Evolutionary conservation across 2,797 vertebrate species (phyloP), one percentile per base, ranked within the genome.

Genomic region (Mormyrops boulengeri): DNA sequence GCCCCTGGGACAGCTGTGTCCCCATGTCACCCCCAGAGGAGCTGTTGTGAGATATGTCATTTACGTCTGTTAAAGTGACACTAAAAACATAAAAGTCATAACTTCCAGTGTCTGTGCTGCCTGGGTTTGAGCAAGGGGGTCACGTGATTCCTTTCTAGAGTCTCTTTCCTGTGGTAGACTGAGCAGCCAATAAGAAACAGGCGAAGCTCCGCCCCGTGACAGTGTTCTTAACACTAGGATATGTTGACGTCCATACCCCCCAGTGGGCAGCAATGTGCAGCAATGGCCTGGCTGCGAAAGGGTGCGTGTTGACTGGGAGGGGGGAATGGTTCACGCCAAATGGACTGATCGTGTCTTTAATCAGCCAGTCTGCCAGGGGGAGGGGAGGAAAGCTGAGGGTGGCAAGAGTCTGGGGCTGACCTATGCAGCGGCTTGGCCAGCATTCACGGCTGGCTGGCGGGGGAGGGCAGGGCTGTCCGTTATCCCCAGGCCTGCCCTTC

Each of bases 361-460:
- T 57, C 53, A 8, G 85, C 19, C 22, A 57, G 22, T 34, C 85
- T 57, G 53, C 34, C 2, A 2, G 85, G 53, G 34, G 26, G 17
- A 55, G 47, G 49, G 49, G 82, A 49, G 84, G 9, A 12, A 52
- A 49, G 84, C 49, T 80, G n/a, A 86, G 5, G 84, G 82, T 12
- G 47, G 82, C 3, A n/a, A 50, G 22, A 49, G 44, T 52, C n/a
- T 52, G 4, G 53, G 26, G 34, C 49, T 89, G 52, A 89, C 80
- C 41, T 26, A 69, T 22, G 19, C 49, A 17, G 19, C 11, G n/a
- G 84, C 26, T 77, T 57, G 85, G 60, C 50, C 73, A 44, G 53
- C 50, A 22, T 87, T 77, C 73, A 66, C 53, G 19, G 82, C 88
- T 85, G 49, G 62, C 85, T 89, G 69, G 50, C 87, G 47, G 8